phyloP scores from a whole-genome alignment of 2,888 invertebrate genomes.

The Lordiphosa andalusiaca region DNA sequence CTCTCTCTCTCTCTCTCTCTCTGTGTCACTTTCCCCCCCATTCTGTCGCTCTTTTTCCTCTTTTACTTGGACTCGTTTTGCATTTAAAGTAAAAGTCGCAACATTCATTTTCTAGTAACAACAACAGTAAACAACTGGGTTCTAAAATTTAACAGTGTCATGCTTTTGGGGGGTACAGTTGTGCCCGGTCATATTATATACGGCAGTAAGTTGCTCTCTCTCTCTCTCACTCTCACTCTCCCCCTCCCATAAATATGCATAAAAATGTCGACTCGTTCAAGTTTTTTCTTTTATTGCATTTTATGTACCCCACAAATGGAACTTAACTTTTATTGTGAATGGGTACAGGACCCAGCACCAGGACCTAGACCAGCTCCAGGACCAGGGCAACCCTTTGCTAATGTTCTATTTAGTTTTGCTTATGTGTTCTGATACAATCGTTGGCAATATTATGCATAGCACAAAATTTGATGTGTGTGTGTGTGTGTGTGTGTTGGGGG shows the following conservation, averaged over 20 bases:
- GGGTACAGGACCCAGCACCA: too few relatives aligned
- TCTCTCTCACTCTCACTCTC: conserved; percentile 4
- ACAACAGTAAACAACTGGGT: conserved; percentile 30
- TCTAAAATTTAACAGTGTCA: conserved; percentile 46
- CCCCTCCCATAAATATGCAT: conserved; percentile 60
- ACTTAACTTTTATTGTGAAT: conserved; percentile 39
- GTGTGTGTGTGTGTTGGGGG: conserved; percentile 7
- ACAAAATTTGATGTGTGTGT: conserved; percentile 29
- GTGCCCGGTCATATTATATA: conserved; percentile 24
- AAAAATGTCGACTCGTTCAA: conserved; percentile 62
- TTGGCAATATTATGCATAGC: conserved; percentile 49
- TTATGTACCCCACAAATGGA: conserved; percentile 36
- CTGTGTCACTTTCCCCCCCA: background rate
- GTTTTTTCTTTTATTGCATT: conserved; percentile 56
- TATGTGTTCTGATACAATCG: conserved; percentile 50
- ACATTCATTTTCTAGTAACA: conserved; percentile 37
- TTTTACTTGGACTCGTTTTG: conserved; percentile 29
- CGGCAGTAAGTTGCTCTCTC: background rate
- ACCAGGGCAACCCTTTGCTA: conserved; percentile 16
- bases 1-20: conserved; percentile 4
- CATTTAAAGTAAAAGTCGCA: conserved; percentile 56
- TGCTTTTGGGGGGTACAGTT: conserved; percentile 20
- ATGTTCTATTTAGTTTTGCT: conserved; percentile 52
- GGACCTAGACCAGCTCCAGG: too few relatives aligned
- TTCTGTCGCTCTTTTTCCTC: background rate